Base-by-base conservation (phyloP, 1,140 invertebrate species). In the Drosophila tsacasi region DNA sequence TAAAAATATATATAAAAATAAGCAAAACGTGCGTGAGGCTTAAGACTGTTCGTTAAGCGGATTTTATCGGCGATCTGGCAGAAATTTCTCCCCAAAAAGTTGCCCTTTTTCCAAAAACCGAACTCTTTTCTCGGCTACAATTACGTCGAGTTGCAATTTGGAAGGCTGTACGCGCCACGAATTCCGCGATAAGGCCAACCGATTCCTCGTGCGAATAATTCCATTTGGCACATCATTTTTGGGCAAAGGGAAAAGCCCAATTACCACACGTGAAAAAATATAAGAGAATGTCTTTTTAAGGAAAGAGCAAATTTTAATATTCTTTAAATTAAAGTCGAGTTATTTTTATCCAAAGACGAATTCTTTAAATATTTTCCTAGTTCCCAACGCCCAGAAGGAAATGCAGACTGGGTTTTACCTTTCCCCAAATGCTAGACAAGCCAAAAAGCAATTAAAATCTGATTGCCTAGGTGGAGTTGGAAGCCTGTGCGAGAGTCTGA, bases 401-500 rank as follows among this genome's bases (percentile, higher is more conserved):
- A 55, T 61, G 62, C 57, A 44, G 42, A 17, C 42, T 55, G 4
- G 1, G 37, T 46, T 32, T 37, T 35, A 40, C 23, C 59, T 55
- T 52, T n/a, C 15, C 59, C 44, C 58, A 19, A 27, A 32, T 50
- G 15, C 46, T 32, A 42, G 54, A 40, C 74, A 49, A 32, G 30
- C 42, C 57, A 42, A 76, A 83, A 83, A 83, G 81, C 79, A 91
- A 91, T 91, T 90, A 91, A 83, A 83, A 76, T 57, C 74, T 90
- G 81, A 92, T 91, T 91, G 81, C 74, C 74, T 74, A 64, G 50
- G 76, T 71, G 62, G 54, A 57, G 54, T 30, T 27, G 50, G 50
- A 12, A 32, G 27, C n/a, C 25, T 50, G 25, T 25, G 52, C 23
- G 47, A 35, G 52, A 30, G 32, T 30, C 49, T n/a, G 54, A 17